Evolutionary conservation across 2,888 invertebrate species (phyloP), one percentile per base, ranked within the genome.

Genomic region (Melanchra persicariae): DNA sequence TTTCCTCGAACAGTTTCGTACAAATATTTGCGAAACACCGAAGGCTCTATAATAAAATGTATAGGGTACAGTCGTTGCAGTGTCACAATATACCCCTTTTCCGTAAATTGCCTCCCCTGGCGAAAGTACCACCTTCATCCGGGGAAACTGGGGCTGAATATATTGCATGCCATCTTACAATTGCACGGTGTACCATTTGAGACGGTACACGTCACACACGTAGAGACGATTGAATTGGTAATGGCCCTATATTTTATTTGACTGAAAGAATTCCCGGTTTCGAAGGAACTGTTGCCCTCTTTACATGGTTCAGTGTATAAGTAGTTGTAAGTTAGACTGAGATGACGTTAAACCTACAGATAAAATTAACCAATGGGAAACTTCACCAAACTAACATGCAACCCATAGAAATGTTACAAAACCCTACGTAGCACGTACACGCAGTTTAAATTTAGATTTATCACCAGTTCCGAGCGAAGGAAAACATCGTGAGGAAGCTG

Each of bases 401-500:
- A 52, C 8, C 12, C 24, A 61, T 40, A 34, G 24, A 63, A 75
- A 58, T 47, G 74, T 52, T 62, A 58, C 51, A 79, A 75, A 73
- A 62, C 79, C 70, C 40, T 77, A 62, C 78, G 52, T 37, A 49
- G 64, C 60, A 60, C 60, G 47, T 67, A 64, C 51, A 49, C 60
- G 43, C 22, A 68, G 57, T 83, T 68, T 85, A 83, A 63, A 85
- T 67, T 77, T 85, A 81, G 85, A 74, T 85, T 83, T 83, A 83
- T 83, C 85, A 83, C 85, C 81, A 81, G 81, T 77, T 77, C 74
- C 74, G 77, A 74, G 63, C 85, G 60, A 64, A 85, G 75, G 81
- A 74, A 85, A 84, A 84, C 84, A 81, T 83, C 84, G 81, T 71
- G 66, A 75, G 85, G 84, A 85, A 84, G 81, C 85, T 78, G 73